Evolutionary conservation across 92 coral and sea anemone species (phyloP), one percentile per base, ranked within the genome.

Genomic region (Anthopleura xanthogrammica): DNA sequence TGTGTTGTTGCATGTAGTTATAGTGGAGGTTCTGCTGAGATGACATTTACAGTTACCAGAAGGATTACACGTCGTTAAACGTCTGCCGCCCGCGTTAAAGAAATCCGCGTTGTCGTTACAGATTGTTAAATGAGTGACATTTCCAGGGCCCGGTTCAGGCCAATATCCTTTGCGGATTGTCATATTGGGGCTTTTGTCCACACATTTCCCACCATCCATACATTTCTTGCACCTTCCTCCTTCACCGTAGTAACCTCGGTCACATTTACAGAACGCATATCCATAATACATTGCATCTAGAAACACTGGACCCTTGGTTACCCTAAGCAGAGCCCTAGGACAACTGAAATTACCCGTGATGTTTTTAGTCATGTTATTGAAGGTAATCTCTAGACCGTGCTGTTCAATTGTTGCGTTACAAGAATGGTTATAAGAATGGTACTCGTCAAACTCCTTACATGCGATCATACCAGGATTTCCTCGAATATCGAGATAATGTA

Each of bases 181-280:
- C 97, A 93, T 93, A 48, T 73, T 17, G 54, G 79, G 79, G 20
- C 66, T 65, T 16, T 83, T 72, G 39, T 83, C 82, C 2, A n/a
- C 42, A 55, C 97, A 93, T 74, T 50, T 64, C 3, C 92, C 97
- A 2, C 94, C 94, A 11, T 65, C 36, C 97, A 93, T 88, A 77
- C 97, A 93, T 54, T 66, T 78, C 12, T 81, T 42, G 54, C 97
- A 93, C 19, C 66, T 68, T 11, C 68, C 80, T 11, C 91, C 79
- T 20, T 57, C 52, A n/a, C 97, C 97, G 54, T 86, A 93, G 62
- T 75, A 93, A 14, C 92, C 97, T 22, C 39, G 24, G 43, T 93
- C 86, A 46, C 97, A 93, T 83, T 86, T 80, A 75, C 97, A 93
- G 55, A 88, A 79, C 20, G 57, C 77, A 72, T 83, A 90, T 19